Evolutionary conservation across 2,888 invertebrate genomes (phyloP).

Genomic region (Bellardia pandia): DNA sequence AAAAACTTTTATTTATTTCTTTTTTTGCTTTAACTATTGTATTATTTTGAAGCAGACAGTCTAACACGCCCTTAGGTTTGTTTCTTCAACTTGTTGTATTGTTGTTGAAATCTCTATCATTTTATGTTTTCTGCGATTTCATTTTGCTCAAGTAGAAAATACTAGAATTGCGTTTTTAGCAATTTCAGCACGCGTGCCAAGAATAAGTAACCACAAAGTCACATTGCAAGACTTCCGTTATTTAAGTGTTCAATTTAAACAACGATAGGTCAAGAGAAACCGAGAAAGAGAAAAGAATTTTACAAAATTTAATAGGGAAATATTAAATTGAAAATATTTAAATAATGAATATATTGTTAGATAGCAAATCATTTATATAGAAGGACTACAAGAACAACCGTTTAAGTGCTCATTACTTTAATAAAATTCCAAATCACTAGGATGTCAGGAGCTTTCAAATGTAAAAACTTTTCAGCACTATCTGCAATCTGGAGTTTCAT

Average conservation of each 20-base stretch:
- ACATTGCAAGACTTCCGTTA: constrained; percentile 54
- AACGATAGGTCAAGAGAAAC: constrained; percentile 24
- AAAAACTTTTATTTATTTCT: not conserved
- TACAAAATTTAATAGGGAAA: not conserved
- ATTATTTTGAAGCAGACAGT: not conserved
- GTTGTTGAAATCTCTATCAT: constrained; percentile 41
- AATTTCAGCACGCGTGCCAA: constrained; percentile 62
- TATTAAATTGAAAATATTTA: constrained; percentile 3
- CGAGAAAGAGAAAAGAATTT: not conserved
- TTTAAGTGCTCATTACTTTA: too few relatives aligned
- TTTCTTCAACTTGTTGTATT: constrained; percentile 51
- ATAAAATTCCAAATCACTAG: too few relatives aligned
- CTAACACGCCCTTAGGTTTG: constrained; percentile 29
- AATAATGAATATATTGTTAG: too few relatives aligned
- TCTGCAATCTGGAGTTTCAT: too few relatives aligned
- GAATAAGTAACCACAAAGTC: constrained; percentile 61
- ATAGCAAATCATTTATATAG: too few relatives aligned
- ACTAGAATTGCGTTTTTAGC: constrained; percentile 46
- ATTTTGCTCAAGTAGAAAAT: constrained; percentile 25
- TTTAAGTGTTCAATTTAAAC: constrained; percentile 43
- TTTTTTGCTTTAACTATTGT: not conserved
- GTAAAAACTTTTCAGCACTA: too few relatives aligned
- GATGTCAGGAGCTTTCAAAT: too few relatives aligned
- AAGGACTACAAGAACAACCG: too few relatives aligned
- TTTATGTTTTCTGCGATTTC: constrained; percentile 39